These are phyloP conservation scores for Catharus fuscescens DNA, from an alignment of 2,113 vertebrate species.

Conservation along the genomic window DNA sequence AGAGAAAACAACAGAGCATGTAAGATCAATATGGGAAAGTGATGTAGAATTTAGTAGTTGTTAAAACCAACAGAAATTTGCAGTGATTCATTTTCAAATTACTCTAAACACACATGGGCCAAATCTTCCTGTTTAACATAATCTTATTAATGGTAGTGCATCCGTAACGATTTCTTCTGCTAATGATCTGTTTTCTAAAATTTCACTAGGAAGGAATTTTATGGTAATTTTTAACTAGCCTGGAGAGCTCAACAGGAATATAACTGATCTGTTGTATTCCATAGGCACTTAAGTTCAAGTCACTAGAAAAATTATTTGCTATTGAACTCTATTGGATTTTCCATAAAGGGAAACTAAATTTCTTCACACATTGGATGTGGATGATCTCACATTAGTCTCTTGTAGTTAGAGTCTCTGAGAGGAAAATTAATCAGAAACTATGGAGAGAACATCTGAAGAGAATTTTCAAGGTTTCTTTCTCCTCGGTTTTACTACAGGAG, in stretches of 20 bases:
- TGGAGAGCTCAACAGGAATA: not conserved
- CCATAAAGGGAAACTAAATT: slow-evolving; percentile 14
- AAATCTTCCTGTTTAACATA: not conserved
- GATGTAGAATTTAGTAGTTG: not conserved
- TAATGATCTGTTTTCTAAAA: not conserved
- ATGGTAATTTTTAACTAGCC: not conserved
- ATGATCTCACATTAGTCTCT: not conserved
- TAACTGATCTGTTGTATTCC: not conserved
- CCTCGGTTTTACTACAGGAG: not conserved
- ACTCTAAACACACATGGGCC: not conserved
- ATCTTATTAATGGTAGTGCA: not conserved
- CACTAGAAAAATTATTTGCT: slow-evolving; percentile 40
- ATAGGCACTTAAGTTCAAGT: not conserved
- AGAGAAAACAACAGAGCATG: not conserved
- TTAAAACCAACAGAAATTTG: not conserved
- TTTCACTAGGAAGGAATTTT: not conserved
- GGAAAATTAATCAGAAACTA: not conserved
- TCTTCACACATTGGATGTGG: not conserved
- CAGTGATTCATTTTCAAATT: not conserved
- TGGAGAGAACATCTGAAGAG: not conserved
- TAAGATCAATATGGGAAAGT: slow-evolving; percentile 9
- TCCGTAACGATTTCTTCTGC: not conserved
- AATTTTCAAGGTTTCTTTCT: not conserved
- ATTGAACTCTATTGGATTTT: slow-evolving; percentile 10
- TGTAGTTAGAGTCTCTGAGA: slow-evolving; percentile 3